phyloP scores from a whole-genome alignment of 2,797 vertebrate genomes.

The Ctenopoma kingsleyae region DNA sequence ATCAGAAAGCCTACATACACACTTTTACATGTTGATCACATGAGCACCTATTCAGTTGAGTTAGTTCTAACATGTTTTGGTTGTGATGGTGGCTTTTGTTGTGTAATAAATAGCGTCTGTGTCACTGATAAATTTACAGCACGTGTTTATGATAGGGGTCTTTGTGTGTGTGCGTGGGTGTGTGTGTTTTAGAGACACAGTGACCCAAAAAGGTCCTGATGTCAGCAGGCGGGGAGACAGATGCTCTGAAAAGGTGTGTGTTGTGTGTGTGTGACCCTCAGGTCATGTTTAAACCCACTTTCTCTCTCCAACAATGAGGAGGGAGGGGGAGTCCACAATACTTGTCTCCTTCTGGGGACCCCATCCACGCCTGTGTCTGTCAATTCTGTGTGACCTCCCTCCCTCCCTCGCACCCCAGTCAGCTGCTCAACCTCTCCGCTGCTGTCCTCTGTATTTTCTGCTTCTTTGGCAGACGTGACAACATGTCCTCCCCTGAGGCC shows the following conservation, averaged over 20 bases:
- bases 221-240: conserved; percentile 77
- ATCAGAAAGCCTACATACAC: not conserved
- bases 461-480: conserved; percentile 17
- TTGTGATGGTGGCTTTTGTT: not conserved
- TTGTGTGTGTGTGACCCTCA: conserved; percentile 53
- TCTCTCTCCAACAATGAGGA: conserved; percentile 67
- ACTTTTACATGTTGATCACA: not conserved
- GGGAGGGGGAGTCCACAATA: conserved; percentile 57
- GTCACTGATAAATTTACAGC: conserved; percentile 78
- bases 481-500: conserved; percentile 1
- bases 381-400: conserved; percentile 42
- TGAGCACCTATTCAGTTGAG: not conserved
- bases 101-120: conserved; percentile 53
- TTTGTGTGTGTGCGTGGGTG: conserved; percentile 41
- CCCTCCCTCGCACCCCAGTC: conserved; percentile 23
- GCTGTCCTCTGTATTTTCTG: conserved; percentile 15
- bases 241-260: conserved; percentile 74
- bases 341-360: conserved; percentile 36
- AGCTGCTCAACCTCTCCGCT: conserved; percentile 28
- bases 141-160: conserved; percentile 58
- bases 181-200: conserved; percentile 36
- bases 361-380: conserved; percentile 39
- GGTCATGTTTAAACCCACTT: conserved; percentile 78
- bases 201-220: conserved; percentile 73
- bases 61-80: too few relatives aligned